Base-by-base conservation (phyloP, 2,797 vertebrate species). In the Cossypha polioptera region DNA sequence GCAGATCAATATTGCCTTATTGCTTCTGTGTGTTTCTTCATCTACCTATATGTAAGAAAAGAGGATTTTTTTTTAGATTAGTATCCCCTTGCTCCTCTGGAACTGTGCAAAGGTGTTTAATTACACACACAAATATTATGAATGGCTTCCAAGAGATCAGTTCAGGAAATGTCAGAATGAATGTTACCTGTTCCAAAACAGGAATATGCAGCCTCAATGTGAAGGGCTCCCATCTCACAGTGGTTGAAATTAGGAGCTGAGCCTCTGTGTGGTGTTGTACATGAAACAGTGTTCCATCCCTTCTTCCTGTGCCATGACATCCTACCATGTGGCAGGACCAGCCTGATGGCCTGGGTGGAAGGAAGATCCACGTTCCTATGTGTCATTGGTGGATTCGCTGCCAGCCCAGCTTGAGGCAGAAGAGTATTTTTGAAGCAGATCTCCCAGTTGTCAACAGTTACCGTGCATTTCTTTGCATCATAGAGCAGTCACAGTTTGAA, bases 271-370 rank as follows among this genome's bases (percentile, higher is more conserved):
- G 35, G 13, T 36, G 24, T 5, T 65, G 16, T 36, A 35, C 26
- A 6, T 11, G 38, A 72, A 63, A 25, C 53, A 40, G 11, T n/a
- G 29, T 63, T 68, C 40, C 22, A 86, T 48, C 42, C 74, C 21
- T 43, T 86, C 28, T 3, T 78, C 31, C 22, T 72, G 9, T 63
- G 48, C 43, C 29, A 50, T 66, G 57, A 40, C 21, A 67, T 62
- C 15, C 57, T 69, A 16, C 61, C 5, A 1, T 29, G 20, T 55
- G 33, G 13, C 36, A 78, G 92, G 48, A 74, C 9, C 74, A 33
- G 42, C 16, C 19, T 25, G 65, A 5, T 0, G 0, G 19, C 55
- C 28, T 40, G 36, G 14, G 11, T 53, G 22, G 28, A 40, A 87
- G 69, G 57, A 84, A 42, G n/a, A 21, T 42, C 16, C 29, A 57